Base-by-base conservation (phyloP, 2,113 vertebrate species). In the Phaethornis superciliosus region DNA sequence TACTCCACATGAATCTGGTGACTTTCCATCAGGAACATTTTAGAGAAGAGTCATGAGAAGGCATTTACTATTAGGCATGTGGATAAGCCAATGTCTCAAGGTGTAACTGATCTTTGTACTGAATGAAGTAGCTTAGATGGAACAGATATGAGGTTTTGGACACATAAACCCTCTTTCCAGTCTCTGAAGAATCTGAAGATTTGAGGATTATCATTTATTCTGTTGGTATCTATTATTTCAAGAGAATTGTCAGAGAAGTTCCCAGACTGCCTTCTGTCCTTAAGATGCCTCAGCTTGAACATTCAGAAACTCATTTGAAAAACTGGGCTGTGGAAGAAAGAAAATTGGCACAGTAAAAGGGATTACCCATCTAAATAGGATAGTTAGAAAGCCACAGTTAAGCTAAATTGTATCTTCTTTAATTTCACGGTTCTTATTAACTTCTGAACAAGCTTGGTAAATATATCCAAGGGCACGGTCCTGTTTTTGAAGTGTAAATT, bases 401-500 rank as follows among this genome's bases (percentile, higher is more conserved):
- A 91, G 37, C 26, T 70, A 85, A 93, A 77, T 67, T 83, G 33
- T 64, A 70, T 85, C 76, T 74, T 77, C 91, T 94, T 90, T 90
- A 78, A 95, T 96, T 92, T 95, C 93, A 93, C 0, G 2, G 85
- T 92, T 42, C 51, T 92, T 75, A 85, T 79, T 91, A 94, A 75
- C 64, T 91, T 77, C 64, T 71, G 68, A 91, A 47, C 6, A 56
- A 95, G 27, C 44, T 85, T 26, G 9, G 47, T 68, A 81, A 89
- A 81, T 42, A 77, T 32, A 63, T 81, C 89, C 49, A 13, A 83
- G 76, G 91, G 85, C 91, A 95, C 0, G 0, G 15, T 95, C 83
- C 44, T 27, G 37, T 8, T 91, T 96, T 95, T 97, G 94, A 95
- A 94, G 89, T 95, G 95, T 37, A 96, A 95, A 96, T 95, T 70